Base-by-base conservation (phyloP, 2,797 vertebrate genomes). In the Urophycis tenuis region DNA sequence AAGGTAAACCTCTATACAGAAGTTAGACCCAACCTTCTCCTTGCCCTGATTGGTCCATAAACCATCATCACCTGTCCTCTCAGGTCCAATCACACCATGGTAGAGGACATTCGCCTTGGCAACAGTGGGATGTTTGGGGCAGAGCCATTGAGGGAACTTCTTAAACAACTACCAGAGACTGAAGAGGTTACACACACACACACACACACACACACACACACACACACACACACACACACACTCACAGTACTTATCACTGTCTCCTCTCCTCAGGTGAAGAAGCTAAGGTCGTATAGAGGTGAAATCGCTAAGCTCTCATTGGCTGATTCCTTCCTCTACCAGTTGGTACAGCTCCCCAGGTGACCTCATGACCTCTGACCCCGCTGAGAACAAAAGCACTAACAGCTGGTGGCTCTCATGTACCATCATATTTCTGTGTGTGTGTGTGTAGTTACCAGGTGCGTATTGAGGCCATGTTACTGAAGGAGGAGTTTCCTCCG, bases 321-420 rank as follows among this genome's bases (percentile, higher is more conserved):
- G 90, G 94, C 94, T 0, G 97, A 98, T 87, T 95, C 92, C 83
- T 98, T 98, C 83, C 88, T 97, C 87, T 91, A 93, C 88, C 90
- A 88, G 85, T 91, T 98, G 83, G 93, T 95, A 83, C 95, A 93
- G 86, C 91, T 98, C 85, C 95, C 95, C 92, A 97, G 95, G 97
- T 98, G 93, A 95, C 11, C 31, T 74, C 12, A 2, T 71, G 35
- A 49, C 69, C 49, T 45, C 10, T 19, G 33, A 71, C 35, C 36
- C 19, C 15, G 12, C 72, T n/a, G 30, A 71, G 25, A 5, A 7
- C 8, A 72, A 14, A 35, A 49, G 3, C 9, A 70, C 45, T 22
- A 53, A 53, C 45, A 53, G 45, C 45, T 53, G 17, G 17, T 53
- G 29, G 32, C 19, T 35, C 1, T 29, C 22, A 9, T 76, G 15